Conservation (phyloP, 2,888 invertebrate genomes). For the Nebria salina region DNA sequence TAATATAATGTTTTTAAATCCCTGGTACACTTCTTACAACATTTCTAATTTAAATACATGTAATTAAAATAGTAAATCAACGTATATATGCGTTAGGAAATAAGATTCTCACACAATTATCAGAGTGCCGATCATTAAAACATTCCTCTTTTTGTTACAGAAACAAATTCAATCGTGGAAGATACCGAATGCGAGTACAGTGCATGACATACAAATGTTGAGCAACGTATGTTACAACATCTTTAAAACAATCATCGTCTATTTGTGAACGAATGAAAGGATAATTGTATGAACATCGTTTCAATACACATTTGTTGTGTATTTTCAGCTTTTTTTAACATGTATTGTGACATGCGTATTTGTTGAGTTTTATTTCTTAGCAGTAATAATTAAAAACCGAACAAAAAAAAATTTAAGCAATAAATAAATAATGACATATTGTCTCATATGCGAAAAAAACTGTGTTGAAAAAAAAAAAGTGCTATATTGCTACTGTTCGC, state of each 20-base stretch:
- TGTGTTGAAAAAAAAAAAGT: constrained; percentile 17
- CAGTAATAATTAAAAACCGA: constrained; percentile 33
- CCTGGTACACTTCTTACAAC: not conserved
- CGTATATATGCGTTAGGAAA: constrained; percentile 15
- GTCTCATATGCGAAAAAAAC: constrained; percentile 27
- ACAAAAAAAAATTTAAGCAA: constrained; percentile 16
- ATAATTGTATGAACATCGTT: constrained; percentile 31
- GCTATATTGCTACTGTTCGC: not conserved
- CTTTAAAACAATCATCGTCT: constrained; percentile 36
- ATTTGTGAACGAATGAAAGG: constrained; percentile 25
- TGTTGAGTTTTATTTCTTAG: constrained; percentile 2
- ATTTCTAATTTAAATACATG: not conserved
- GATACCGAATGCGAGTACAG: constrained; percentile 1
- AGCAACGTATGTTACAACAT: constrained; percentile 31
- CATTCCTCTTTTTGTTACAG: constrained; percentile 37
- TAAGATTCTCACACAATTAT: constrained; percentile 19
- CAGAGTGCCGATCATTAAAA: constrained; percentile 23
- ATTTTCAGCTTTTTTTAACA: constrained; percentile 21
- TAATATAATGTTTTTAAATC: no score
- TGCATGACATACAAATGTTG: constrained; percentile 32
- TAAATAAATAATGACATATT: constrained; percentile 15
- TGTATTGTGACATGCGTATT: constrained; percentile 12
- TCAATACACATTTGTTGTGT: constrained; percentile 15
- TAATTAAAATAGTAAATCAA: not conserved
- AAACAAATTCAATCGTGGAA: constrained; percentile 12